These are phyloP conservation scores for Trematomus bernacchii DNA, from an alignment of 2,797 vertebrate genomes.

Conservation along the genomic window DNA sequence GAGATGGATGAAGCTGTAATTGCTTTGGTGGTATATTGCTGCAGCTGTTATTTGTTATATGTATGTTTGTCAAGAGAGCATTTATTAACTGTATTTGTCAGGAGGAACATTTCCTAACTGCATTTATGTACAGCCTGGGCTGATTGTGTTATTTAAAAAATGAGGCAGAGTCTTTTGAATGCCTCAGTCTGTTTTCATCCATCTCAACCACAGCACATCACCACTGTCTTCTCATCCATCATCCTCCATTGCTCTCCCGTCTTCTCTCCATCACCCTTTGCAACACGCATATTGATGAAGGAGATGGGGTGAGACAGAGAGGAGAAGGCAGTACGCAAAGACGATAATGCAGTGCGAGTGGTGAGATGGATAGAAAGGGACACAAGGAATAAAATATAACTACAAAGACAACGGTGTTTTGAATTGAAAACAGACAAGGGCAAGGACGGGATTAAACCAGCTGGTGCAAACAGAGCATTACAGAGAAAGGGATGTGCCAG, in stretches of 20 bases:
- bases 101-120: conserved; percentile 49
- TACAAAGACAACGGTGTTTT: conserved; percentile 30
- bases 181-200: conserved; percentile 54
- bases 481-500: conserved; percentile 3
- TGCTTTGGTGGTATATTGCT: conserved; percentile 35
- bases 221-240: conserved; percentile 61
- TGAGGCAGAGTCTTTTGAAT: conserved; percentile 59
- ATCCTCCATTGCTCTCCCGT: conserved; percentile 35
- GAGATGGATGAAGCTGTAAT: conserved; percentile 50
- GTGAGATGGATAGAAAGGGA: conserved; percentile 36
- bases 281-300: conserved; percentile 48
- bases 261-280: conserved; percentile 51
- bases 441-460: conserved; percentile 15
- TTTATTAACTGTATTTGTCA: conserved; percentile 64
- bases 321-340: conserved; percentile 13
- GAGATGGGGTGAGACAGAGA: conserved; percentile 35
- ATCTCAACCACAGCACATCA: conserved; percentile 60
- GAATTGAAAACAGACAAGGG: conserved; percentile 34
- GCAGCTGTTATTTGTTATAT: conserved; percentile 59
- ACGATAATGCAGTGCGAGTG: conserved; percentile 31
- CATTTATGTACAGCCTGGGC: conserved; percentile 52
- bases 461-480: conserved; percentile 9
- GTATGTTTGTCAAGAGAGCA: conserved; percentile 49
- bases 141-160: conserved; percentile 63
- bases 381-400: conserved; percentile 12